Conservation (phyloP, 2,888 invertebrate genomes). For the Drosophila anceps region DNA sequence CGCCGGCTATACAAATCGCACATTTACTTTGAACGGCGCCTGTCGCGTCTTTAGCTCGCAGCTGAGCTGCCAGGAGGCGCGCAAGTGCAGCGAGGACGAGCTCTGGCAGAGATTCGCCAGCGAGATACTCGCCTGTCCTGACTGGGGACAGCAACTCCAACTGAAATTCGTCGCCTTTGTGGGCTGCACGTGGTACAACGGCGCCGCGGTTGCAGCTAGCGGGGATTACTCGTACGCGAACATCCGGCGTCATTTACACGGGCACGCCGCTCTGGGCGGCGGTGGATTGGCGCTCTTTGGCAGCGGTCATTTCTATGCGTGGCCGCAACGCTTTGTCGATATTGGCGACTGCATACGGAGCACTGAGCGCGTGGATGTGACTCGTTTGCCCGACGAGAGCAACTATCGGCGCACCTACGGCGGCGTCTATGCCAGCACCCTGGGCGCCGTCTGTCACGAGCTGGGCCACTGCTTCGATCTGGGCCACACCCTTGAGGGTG, state of each 20-base stretch:
- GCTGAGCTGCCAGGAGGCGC: constrained; percentile 89
- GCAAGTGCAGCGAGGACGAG: constrained; percentile 90
- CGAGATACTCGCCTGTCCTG: constrained; percentile 91
- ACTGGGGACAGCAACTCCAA: constrained; percentile 84
- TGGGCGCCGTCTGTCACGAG: constrained; percentile 97
- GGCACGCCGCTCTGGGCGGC: constrained; percentile 95
- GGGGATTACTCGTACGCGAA: constrained; percentile 89
- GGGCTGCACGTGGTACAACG: constrained; percentile 93
- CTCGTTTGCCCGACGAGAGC: constrained; percentile 94
- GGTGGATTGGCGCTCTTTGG: constrained; percentile 97
- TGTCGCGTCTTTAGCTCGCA: constrained; percentile 91
- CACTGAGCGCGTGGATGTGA: constrained; percentile 89
- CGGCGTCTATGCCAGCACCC: constrained; percentile 94
- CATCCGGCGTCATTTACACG: constrained; percentile 89
- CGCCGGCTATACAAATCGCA: constrained; percentile 89
- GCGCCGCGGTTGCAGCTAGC: constrained; percentile 86
- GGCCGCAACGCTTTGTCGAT: constrained; percentile 91
- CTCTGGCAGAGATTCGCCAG: constrained; percentile 93
- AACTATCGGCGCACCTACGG: constrained; percentile 94
- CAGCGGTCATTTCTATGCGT: constrained; percentile 95
- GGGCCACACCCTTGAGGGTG: constrained; percentile 95
- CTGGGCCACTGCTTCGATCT: constrained; percentile 95
- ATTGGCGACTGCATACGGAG: constrained; percentile 86
- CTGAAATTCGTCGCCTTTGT: constrained; percentile 96
- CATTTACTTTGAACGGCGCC: constrained; percentile 92